Evolutionary conservation across 1,140 invertebrate species (phyloP), one percentile per base, ranked within the genome.

Genomic region (Brachionus rubens): DNA sequence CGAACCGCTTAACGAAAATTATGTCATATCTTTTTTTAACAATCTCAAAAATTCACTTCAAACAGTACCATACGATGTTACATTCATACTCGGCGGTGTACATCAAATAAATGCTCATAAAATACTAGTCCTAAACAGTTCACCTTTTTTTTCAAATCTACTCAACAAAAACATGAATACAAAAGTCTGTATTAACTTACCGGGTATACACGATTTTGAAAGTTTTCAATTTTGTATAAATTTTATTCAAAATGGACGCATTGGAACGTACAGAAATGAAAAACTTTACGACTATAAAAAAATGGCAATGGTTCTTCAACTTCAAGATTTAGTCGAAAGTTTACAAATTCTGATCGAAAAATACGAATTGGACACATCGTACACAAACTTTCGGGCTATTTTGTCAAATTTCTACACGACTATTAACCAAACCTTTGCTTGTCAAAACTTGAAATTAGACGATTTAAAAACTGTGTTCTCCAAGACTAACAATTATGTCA

Each of bases 41-140:
- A 59, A 59, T 40, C 30, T 59, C 10, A 59, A 59, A 59, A 26
- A 59, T 36, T 33, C 33, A 12, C 30, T 59, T 0, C 54, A 36
- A 1, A 6, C 14, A 9, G n/a, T 59, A 19, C 54, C 54, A 0
- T 33, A 59, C 30, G 54, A 59, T 33, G 33, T 59, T 16, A 36
- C 30, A 36, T 59, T 59, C 36, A 33, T 36, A 3, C 16, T 59
- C 6, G 30, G 28, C 2, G n/a, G n/a, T 19, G 54, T 26, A 2
- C 26, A 33, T 10, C 30, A 59, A 16, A 16, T 59, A 16, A 28
- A 59, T 33, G 54, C 54, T 59, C 54, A 59, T 33, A 59, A 59
- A 59, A 59, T 59, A 36, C 10, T 59, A 59, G 54, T 59, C 28
- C 54, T 59, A 2, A 59, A 59, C 16, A 59, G 54, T 3, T 59